Percentiles rank a stretch among this genome's conserved stretches.
phyloP scores from a whole-genome alignment of 2,797 vertebrate species.

The Sebastes taczanowskii region DNA sequence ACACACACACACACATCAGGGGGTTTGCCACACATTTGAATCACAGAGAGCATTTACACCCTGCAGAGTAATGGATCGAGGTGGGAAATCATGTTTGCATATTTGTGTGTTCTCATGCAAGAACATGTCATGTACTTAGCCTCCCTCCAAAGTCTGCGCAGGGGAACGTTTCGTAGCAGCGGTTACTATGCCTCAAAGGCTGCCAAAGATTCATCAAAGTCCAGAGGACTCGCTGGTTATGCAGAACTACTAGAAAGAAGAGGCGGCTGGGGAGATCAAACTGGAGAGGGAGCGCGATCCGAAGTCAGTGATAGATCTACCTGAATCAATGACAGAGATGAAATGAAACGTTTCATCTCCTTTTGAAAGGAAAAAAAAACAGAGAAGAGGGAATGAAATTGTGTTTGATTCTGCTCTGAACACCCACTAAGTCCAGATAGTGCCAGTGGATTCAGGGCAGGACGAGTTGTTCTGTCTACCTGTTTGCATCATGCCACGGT shows the following conservation, averaged over 20 bases:
- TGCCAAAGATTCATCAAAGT: conserved; percentile 59
- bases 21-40: conserved; percentile 20
- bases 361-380: conserved; percentile 40
- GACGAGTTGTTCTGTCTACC: conserved; percentile 34
- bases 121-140: conserved; percentile 16
- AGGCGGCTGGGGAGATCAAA: conserved; percentile 49
- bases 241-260: conserved; percentile 37
- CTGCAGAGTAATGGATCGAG: conserved; percentile 31
- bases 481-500: conserved; percentile 52
- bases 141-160: conserved; percentile 11
- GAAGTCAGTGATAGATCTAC: conserved; percentile 53
- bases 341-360: conserved; percentile 62
- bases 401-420: conserved; percentile 44
- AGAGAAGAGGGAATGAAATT: conserved; percentile 14
- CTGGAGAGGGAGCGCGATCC: conserved; percentile 11
- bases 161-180: conserved; percentile 39
- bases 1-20: background rate
- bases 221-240: conserved; percentile 42
- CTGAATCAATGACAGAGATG: conserved; percentile 62
- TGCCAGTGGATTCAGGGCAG: conserved; percentile 22
- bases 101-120: background rate
- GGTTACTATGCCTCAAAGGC: conserved; percentile 50
- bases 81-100: conserved; percentile 21
- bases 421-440: conserved; percentile 42
- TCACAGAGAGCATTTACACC: conserved; percentile 21